Base-by-base conservation (phyloP, 2,113 vertebrate genomes). In the Hoplias malabaricus region DNA sequence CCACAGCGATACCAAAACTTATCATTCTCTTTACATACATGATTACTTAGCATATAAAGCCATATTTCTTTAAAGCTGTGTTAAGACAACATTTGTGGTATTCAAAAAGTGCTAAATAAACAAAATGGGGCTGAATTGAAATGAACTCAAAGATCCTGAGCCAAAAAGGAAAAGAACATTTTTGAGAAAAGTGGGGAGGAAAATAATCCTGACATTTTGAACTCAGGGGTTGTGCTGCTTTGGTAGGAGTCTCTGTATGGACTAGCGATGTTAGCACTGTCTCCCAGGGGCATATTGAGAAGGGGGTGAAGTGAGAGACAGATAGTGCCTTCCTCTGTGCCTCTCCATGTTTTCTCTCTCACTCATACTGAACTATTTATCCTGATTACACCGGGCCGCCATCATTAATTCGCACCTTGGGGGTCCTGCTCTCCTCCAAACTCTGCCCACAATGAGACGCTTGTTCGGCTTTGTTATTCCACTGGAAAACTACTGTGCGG, bases 321-420 rank as follows among this genome's bases (percentile, higher is more conserved):
- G 91, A 90, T 88, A 90, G 90, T 84, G 85, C 84, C 86, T 90
- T 89, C 87, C 89, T 88, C 83, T 76, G 65, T 43, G 87, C 62
- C 65, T 89, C 62, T 88, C 87, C 84, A 80, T 87, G 85, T 87
- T 90, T 90, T 81, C 80, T 82, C 74, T 71, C 9, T 40, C 57
- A 87, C 75, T 93, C 86, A 90, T 85, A 84, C 88, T 91, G 89
- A 89, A 88, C 90, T 92, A 91, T 93, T 93, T 92, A 92, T 93
- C 89, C 91, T 92, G 91, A 92, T 92, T 93, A 91, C 91, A 92
- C 92, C 91, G 90, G 92, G 88, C 90, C 89, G 90, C 90, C 91
- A 92, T 93, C 92, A 92, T 93, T 93, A 93, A 93, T 93, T 93
- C 91, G 81, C 92, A 93, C 93, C 92, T 93, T 89, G 90, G 92